Evolutionary conservation across 2,113 vertebrate species (phyloP).

Genomic region (Antidorcas marsupialis): DNA sequence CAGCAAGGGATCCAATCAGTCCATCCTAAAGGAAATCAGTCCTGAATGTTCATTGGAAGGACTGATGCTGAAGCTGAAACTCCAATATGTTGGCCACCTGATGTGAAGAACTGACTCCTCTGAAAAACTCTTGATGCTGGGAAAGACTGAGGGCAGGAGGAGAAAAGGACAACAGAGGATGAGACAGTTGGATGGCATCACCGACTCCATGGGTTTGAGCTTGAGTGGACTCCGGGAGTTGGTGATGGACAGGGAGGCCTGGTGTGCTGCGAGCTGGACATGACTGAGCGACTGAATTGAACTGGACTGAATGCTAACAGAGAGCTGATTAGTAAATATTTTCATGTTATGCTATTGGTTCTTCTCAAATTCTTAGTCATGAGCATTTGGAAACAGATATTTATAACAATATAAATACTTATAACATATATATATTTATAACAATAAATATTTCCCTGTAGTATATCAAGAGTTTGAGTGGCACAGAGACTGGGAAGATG

Average conservation of each 20-base stretch:
- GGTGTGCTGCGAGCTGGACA: rapidly evolving
- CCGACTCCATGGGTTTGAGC: background rate
- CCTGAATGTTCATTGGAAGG: background rate
- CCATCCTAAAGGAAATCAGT: background rate
- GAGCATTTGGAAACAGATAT: background rate
- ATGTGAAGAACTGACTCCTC: background rate
- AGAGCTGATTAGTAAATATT: background rate
- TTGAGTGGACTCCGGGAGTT: background rate
- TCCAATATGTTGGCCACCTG: background rate
- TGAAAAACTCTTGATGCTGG: background rate
- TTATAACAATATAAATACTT: background rate
- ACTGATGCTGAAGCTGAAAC: background rate
- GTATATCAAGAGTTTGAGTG: background rate
- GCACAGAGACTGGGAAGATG: background rate
- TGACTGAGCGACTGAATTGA: background rate
- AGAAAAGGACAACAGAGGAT: background rate
- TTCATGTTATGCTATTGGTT: background rate
- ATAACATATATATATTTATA: background rate
- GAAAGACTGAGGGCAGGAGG: background rate
- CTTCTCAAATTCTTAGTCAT: background rate
- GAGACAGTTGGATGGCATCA: background rate
- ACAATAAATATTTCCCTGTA: background rate
- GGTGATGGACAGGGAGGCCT: background rate
- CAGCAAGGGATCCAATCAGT: background rate
- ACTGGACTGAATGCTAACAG: background rate